Percentiles rank a stretch among this genome's conserved stretches.
Conservation (phyloP, 2,113 vertebrate species). For the Dasyprocta punctata region DNA sequence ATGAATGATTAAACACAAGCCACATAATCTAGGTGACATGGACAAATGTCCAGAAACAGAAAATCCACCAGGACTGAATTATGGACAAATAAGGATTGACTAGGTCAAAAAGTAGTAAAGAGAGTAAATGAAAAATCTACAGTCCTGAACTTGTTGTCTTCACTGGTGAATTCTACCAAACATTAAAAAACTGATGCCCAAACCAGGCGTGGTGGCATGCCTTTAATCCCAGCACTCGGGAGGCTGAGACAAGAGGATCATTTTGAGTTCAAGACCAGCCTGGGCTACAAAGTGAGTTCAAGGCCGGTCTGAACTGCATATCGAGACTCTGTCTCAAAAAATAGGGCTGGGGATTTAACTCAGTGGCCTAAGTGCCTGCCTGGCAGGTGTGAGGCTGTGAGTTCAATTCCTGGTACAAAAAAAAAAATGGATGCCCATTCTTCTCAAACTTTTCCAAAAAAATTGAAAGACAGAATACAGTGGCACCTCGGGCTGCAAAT, state of each 20-base stretch:
- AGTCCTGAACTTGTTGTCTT: not conserved
- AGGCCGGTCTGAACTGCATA: no score
- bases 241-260: no score
- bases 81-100: not conserved
- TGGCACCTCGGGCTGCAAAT: not conserved
- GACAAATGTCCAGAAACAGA: not conserved
- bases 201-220: no score
- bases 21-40: not conserved
- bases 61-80: not conserved
- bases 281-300: no score
- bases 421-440: not conserved
- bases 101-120: not conserved
- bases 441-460: not conserved
- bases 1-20: not conserved
- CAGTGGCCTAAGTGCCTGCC: no score
- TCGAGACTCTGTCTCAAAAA: no score
- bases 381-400: no score
- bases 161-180: not conserved
- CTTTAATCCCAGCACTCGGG: no score
- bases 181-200: not conserved
- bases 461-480: not conserved
- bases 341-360: no score
- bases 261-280: no score
- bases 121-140: not conserved
- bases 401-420: no score